Conservation (phyloP, 64 coral and sea anemone genomes). For the Stichodactyla mertensii region DNA sequence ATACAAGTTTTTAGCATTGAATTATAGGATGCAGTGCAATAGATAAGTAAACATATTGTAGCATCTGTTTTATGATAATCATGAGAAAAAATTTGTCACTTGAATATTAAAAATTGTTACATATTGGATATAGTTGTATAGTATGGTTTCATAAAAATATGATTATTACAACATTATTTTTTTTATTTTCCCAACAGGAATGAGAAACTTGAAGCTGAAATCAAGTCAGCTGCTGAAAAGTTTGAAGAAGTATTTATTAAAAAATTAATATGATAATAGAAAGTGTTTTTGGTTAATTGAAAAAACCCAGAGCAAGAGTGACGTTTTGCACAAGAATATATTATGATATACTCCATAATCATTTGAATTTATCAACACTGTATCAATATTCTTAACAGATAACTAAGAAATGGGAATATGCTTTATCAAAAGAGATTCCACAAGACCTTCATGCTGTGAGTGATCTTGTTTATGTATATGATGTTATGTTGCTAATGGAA, state of each 20-base stretch:
- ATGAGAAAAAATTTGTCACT: no score
- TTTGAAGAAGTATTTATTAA: constrained; percentile 75
- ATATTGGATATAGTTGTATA: no score
- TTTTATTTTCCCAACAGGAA: constrained; percentile 39
- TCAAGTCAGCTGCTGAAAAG: constrained; percentile 92
- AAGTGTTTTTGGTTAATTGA: no score
- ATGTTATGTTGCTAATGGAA: no score
- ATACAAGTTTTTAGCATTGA: no score
- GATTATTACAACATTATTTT: neutral
- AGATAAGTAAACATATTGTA: no score
- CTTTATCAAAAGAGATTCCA: constrained; percentile 89
- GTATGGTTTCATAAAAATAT: no score
- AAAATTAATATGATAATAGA: neutral
- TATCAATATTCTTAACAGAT: constrained; percentile 24
- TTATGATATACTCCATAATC: no score
- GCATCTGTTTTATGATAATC: no score
- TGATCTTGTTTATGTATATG: neutral
- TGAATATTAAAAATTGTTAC: no score
- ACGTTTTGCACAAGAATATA: neutral
- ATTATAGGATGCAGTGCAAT: no score
- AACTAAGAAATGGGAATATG: constrained; percentile 98
- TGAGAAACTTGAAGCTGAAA: constrained; percentile 91
- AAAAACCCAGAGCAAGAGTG: neutral
- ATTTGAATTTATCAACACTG: no score
- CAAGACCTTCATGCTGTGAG: constrained; percentile 88